Evolutionary conservation across 2,888 invertebrate species (phyloP), one percentile per base, ranked within the genome.

Genomic region (Leucophenga maculata): DNA sequence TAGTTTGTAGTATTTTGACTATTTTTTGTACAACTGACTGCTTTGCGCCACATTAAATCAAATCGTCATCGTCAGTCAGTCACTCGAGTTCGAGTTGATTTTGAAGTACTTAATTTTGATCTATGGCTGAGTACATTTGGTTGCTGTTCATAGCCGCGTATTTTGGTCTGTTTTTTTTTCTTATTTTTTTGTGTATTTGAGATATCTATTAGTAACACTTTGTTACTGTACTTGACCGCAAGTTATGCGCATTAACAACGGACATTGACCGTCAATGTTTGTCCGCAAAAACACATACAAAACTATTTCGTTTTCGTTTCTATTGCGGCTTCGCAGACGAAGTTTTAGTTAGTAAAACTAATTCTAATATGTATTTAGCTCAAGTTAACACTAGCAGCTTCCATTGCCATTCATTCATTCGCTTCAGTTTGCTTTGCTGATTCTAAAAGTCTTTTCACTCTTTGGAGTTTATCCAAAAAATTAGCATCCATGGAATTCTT

Each of bases 171-270:
- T 48, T 54, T 55, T 8, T 3, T 3, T 39, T 39, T 39, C 13
- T 31, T 52, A 8, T 13, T 16, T 18, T 18, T 52, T 6, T 52
- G 65, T 65, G n/a, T n/a, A n/a, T n/a, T 52, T 65, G 16, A 16
- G n/a, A 52, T 52, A 16, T 8, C 9, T n/a, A 52, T 65, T 54
- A 65, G 52, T 65, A 50, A 65, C 65, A 50, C 65, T 65, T 65
- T 65, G 52, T 66, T 39, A 57, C 69, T 74, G 71, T 74, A 72
- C 74, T 75, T 75, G 75, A 75, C 74, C 74, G 66, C 69, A 70
- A 39, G 55, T 39, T 66, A 55, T 66, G 66, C 20, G 66, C 55
- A 54, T 66, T 55, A 66, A 69, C 74, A 74, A 72, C 74, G 74
- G 74, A 74, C 75, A 71, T 71, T 75, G 72, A 74, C 75, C 73